Evolutionary conservation across 2,797 vertebrate genomes (phyloP), one percentile per base, ranked within the genome.

Genomic region (Sebastiscus tertius): DNA sequence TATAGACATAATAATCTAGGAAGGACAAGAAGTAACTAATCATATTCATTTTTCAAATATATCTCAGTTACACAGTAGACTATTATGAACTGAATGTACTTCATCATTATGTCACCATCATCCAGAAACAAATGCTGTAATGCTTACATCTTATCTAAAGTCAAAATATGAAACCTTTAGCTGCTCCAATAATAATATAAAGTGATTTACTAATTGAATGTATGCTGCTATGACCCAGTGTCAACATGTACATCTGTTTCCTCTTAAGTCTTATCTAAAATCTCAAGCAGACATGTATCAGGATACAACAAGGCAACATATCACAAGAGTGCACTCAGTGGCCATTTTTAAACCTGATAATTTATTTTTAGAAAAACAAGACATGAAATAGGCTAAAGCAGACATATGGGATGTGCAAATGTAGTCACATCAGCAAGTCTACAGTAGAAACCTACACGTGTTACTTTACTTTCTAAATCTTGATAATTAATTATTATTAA

Each of bases 231-330:
- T 13, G 79, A 76, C 52, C 33, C 54, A 20, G 10, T 6, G 31
- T 56, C n/a, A 26, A n/a, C n/a, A 4, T 61, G 46, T 10, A 22
- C 75, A 79, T 83, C 64, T 84, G 81, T 54, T 86, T 76, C 72
- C 60, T 71, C 68, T 76, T 62, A 33, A 68, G 26, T 54, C 56
- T 71, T 72, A 79, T 84, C 60, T 22, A 8, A 55, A 20, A 88
- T 79, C 78, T 81, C 33, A 20, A 42, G 49, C 29, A 80, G 83
- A 74, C 75, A 77, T 26, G 46, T 46, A 77, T 67, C 56, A 70
- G 64, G 76, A 79, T 59, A 54, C 71, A 65, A 68, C 49, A 18
- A n/a, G n/a, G 71, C 22, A 61, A 33, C 60, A 31, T 67, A 63
- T 60, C 42, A 39, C 11, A 26, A 20, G 0, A 29, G 18, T 39